These are phyloP conservation scores for Periphyllus acericola DNA, from an alignment of 2,888 invertebrate genomes.

Conservation along the genomic window DNA sequence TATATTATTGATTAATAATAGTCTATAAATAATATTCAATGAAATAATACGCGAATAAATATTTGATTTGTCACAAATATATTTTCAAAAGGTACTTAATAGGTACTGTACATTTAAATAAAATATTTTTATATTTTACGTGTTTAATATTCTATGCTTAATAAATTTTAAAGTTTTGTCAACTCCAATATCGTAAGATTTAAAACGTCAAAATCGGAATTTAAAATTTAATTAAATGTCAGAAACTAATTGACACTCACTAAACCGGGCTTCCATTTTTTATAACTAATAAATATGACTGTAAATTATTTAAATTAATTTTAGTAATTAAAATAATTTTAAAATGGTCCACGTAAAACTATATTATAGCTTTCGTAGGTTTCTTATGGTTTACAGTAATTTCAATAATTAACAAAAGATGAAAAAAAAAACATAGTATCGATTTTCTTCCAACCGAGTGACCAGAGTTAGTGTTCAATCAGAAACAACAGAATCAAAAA, in stretches of 20 bases:
- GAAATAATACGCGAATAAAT: neutral
- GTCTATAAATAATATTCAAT: neutral
- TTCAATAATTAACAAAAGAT: no score
- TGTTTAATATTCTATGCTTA: neutral
- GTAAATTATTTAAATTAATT: no score
- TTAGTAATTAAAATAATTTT: no score
- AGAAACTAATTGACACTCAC: neutral
- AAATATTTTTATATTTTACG: neutral
- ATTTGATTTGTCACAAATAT: neutral
- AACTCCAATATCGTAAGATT: neutral
- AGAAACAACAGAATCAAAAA: no score
- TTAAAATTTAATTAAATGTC: neutral
- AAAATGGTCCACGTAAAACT: no score
- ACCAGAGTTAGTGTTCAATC: no score
- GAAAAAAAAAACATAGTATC: no score
- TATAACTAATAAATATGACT: no score
- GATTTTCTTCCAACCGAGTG: no score
- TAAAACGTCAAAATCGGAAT: neutral
- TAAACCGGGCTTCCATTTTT: neutral
- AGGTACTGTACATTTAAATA: neutral
- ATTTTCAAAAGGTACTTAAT: no score
- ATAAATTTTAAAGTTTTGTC: neutral
- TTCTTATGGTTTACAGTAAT: no score
- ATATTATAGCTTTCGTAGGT: no score
- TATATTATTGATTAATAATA: neutral